Evolutionary conservation across 2,113 vertebrate genomes (phyloP).

Genomic region (Tyrannus savana): DNA sequence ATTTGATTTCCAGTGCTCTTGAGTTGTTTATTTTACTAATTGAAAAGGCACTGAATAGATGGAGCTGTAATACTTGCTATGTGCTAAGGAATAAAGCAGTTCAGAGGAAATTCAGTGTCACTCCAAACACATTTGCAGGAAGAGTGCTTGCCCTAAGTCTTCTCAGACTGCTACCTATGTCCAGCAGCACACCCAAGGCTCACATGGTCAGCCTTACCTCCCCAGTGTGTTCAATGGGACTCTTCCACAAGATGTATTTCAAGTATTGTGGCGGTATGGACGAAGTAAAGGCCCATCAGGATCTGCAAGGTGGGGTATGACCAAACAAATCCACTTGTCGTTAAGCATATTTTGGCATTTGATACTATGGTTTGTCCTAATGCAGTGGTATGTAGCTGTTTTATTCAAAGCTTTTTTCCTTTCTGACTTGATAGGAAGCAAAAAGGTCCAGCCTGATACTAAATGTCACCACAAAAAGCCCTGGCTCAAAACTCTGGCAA

Average conservation of each 20-base stretch:
- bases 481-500: background rate
- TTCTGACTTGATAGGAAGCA: background rate
- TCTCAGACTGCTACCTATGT: background rate
- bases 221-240: background rate
- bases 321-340: background rate
- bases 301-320: background rate
- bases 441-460: background rate
- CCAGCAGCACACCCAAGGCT: background rate
- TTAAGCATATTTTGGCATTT: background rate
- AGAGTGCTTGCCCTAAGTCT: background rate
- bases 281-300: background rate
- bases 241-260: background rate
- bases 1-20: background rate
- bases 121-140: background rate
- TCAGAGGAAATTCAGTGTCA: background rate
- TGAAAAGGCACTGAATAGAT: background rate
- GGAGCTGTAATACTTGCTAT: background rate
- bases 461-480: background rate
- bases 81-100: background rate
- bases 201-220: accelerated
- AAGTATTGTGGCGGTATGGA: background rate
- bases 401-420: background rate
- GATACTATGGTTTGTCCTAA: background rate
- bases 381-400: background rate
- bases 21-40: background rate